Base-by-base conservation (phyloP, 2,113 vertebrate genomes). In the Oostethus manadensis region DNA sequence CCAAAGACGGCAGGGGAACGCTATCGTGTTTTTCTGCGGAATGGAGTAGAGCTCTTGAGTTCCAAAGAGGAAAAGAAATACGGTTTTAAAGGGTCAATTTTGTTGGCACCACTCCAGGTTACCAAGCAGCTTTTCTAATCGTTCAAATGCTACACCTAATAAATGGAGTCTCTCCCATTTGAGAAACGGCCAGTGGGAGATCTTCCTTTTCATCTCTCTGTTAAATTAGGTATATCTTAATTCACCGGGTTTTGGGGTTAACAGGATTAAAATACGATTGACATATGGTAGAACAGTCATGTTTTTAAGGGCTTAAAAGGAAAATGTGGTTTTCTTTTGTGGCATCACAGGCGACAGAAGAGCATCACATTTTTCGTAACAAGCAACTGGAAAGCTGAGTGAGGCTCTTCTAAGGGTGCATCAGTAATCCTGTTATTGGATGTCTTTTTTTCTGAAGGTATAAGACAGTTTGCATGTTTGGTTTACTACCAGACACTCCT, bases 311-410 rank as follows among this genome's bases (percentile, higher is more conserved):
- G 74, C 20, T 51, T 66, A 45, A 65, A 78, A n/a, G n/a, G n/a
- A n/a, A 56, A 23, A 72, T 84, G 80, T 85, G 77, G 79, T 54
- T 69, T 61, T 57, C 60, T 72, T 58, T 58, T 58, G 65, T 62
- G 68, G 69, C 56, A 78, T 72, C 45, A 56, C 63, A 60, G 58
- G 56, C 23, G 14, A 60, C 21, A 56, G 59, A 60, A 74, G 77
- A 78, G 73, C 77, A 76, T 75, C 68, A 81, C 56, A 68, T 71
- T 14, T 42, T 71, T 75, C 60, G 8, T 26, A 51, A 55, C 35
- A 54, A 29, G 18, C 33, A 44, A 43, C 42, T 7, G 29, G 18
- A 43, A 51, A 70, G 21, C 64, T 21, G 61, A 18, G 54, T 74
- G 61, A 62, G 51, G 60, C 70, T 62, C 62, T 38, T 29, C 3